These are phyloP conservation scores for Caenorhabditis virilis DNA, from an alignment of 2,888 invertebrate species.

Conservation along the genomic window DNA sequence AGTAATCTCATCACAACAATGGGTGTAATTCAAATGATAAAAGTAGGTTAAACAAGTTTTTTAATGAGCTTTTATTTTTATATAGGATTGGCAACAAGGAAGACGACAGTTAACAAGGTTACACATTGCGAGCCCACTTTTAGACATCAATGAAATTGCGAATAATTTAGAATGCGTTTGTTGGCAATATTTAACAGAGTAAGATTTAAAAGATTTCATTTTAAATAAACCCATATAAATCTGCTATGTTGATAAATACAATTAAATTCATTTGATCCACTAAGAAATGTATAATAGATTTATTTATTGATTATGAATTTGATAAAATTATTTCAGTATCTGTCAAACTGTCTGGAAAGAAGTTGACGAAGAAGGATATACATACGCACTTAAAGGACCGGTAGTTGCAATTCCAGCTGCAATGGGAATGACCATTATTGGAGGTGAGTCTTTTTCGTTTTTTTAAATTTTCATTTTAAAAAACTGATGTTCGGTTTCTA, in stretches of 20 bases:
- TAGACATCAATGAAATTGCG: slow-evolving; percentile 19
- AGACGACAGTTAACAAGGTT: slow-evolving; percentile 20
- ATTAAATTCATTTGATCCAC: background rate
- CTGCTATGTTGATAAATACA: background rate
- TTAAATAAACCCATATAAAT: too few relatives aligned
- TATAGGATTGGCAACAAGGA: slow-evolving; percentile 29
- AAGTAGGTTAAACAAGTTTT: slow-evolving; percentile 12
- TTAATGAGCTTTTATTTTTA: background rate
- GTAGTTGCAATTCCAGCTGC: slow-evolving; percentile 27
- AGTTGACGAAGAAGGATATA: slow-evolving; percentile 38
- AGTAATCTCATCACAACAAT: slow-evolving; percentile 20
- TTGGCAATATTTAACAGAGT: slow-evolving; percentile 39
- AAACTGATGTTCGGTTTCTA: too few relatives aligned
- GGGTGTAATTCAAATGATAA: slow-evolving; percentile 14
- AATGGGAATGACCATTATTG: slow-evolving; percentile 12
- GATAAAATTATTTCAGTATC: slow-evolving; percentile 16
- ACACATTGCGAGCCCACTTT: slow-evolving; percentile 27
- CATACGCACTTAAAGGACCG: slow-evolving; percentile 22
- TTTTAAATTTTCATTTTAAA: too few relatives aligned
- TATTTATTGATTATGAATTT: background rate
- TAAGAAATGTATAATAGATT: background rate
- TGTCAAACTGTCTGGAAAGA: slow-evolving; percentile 31
- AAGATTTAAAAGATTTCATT: slow-evolving; percentile 2
- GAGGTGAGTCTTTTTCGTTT: too few relatives aligned
- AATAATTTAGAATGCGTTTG: slow-evolving; percentile 19